A percentile compares a stretch with the other conserved stretches of the same genome.
Evolutionary conservation across 2,888 invertebrate genomes (phyloP).

Genomic region (Teleiodes luculella): DNA sequence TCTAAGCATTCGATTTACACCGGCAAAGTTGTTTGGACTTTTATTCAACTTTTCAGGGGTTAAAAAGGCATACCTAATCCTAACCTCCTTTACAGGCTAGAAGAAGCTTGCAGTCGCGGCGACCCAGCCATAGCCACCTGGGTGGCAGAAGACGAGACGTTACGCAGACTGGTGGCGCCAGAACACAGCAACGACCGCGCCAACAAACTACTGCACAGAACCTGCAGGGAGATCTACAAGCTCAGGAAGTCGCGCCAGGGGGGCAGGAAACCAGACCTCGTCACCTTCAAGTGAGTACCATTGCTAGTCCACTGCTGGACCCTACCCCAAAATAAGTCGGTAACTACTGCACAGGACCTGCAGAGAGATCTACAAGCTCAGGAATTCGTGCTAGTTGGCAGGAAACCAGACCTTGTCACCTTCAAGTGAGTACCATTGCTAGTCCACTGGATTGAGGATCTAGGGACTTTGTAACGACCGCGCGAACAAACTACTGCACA

Average conservation of each 20-base stretch:
- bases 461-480: constrained; percentile 82
- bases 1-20: no score
- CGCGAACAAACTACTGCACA: constrained; percentile 90
- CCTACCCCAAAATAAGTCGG: no score
- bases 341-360: constrained; percentile 92
- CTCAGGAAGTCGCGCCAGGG: constrained; percentile 91
- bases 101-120: constrained; percentile 89
- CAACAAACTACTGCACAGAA: constrained; percentile 91
- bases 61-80: no score
- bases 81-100: constrained; percentile 76
- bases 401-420: constrained; percentile 93
- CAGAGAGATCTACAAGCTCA: constrained; percentile 92
- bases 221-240: constrained; percentile 94
- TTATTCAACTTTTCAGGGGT: no score
- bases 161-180: constrained; percentile 82
- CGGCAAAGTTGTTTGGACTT: no score
- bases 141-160: constrained; percentile 92
- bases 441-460: no score
- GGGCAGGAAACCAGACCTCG: constrained; percentile 92
- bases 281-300: constrained; percentile 92
- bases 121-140: constrained; percentile 90
- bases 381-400: constrained; percentile 92
- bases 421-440: constrained; percentile 87
- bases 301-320: no score
- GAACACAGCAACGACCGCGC: constrained; percentile 83